These are phyloP conservation scores for Jacana jacana DNA, from an alignment of 2,113 vertebrate genomes.

Conservation along the genomic window DNA sequence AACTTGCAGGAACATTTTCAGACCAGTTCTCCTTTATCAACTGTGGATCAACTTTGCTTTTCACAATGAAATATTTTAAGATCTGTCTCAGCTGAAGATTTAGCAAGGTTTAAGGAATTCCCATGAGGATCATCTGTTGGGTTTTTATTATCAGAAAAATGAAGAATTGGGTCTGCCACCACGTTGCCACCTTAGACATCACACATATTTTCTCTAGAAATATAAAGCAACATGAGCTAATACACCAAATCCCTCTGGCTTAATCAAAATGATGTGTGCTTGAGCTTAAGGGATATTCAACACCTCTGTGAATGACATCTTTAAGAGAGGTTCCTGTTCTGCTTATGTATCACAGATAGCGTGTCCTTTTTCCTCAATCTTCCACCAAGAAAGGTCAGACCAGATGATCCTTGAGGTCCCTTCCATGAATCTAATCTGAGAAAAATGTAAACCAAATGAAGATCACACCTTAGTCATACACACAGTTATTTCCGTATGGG, in stretches of 20 bases:
- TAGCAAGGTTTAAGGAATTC: background rate
- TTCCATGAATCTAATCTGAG: background rate
- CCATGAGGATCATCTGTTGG: background rate
- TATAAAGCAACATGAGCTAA: background rate
- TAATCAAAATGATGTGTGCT: background rate
- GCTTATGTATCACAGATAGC: background rate
- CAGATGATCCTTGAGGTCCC: background rate
- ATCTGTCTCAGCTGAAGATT: background rate
- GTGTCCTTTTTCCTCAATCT: background rate
- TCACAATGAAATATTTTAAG: background rate
- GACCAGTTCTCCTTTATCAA: background rate
- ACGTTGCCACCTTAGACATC: background rate
- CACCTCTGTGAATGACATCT: background rate
- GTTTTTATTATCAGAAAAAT: background rate
- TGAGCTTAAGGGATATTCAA: background rate
- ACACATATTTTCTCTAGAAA: background rate
- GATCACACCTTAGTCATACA: background rate
- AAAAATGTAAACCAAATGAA: background rate
- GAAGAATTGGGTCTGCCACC: background rate
- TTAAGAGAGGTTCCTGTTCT: background rate
- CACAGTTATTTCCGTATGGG: background rate
- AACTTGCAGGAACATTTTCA: background rate
- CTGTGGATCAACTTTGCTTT: background rate
- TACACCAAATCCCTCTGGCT: background rate
- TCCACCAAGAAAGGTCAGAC: background rate